Evolutionary conservation across 2,113 vertebrate genomes (phyloP).

Genomic region (Zosterops japonicus): DNA sequence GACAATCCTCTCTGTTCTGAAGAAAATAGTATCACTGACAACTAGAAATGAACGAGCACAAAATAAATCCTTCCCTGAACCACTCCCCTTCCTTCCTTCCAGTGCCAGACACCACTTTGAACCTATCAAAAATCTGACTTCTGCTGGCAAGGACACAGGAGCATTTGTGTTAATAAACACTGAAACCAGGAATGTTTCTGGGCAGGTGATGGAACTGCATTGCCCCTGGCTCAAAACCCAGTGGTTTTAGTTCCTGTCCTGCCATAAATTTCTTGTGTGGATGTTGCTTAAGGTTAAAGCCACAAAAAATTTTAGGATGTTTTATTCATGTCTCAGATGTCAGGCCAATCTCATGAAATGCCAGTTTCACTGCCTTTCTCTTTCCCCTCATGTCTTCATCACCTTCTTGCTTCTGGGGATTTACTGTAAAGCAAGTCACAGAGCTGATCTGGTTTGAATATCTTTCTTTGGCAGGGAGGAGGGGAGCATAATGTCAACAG

Average conservation of each 20-base stretch:
- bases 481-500: not conserved
- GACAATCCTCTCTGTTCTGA: not conserved
- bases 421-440: not conserved
- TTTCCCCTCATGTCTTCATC: not conserved
- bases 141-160: not conserved
- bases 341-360: not conserved
- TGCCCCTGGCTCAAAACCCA: not conserved
- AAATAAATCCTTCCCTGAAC: not conserved
- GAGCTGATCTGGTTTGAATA: not conserved
- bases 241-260: not conserved
- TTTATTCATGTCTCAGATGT: slow-evolving; percentile 14
- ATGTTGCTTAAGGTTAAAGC: slow-evolving; percentile 8
- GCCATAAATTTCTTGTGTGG: not conserved
- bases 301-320: not conserved
- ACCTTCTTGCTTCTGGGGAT: not conserved
- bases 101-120: not conserved
- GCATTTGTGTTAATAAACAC: not conserved
- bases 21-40: not conserved
- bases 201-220: rapidly evolving
- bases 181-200: not conserved
- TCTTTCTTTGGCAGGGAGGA: not conserved
- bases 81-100: not conserved
- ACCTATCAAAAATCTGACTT: not conserved
- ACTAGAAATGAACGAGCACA: not conserved
- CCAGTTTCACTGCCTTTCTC: not conserved